Evolutionary conservation across 2,888 invertebrate genomes (phyloP), one percentile per base, ranked within the genome.

Genomic region (Eupithecia inturbata): DNA sequence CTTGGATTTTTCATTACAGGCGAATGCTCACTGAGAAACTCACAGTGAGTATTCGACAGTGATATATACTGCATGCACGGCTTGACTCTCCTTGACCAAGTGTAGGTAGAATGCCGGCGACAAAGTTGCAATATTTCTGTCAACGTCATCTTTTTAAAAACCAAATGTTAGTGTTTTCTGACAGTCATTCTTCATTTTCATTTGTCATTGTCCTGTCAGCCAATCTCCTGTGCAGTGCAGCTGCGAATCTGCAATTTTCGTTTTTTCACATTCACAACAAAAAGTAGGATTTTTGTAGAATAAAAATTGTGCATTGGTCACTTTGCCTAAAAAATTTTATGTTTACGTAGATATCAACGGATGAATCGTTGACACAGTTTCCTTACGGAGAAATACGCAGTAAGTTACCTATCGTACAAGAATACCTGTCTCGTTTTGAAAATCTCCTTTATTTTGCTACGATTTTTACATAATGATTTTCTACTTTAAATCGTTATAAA

Each of bases 221-320:
- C 45, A 62, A 3, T 26, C 19, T 72, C 0, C 7, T 41, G 57
- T 70, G 63, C 63, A 33, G 57, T 70, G 63, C 63, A 33, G 63
- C 63, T 64, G 63, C 63, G 33, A 64, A 64, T 36, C 22, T 33
- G 63, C 36, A 31, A 64, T 31, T 67, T 73, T 66, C 66, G 63
- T 53, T 26, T 73, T 71, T 71, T 45, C 45, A 45, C 45, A 45
- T 71, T 74, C 74, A 74, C 71, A 74, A 74, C 74, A 74, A 74
- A 74, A 74, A 66, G 28, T 67, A 19, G n/a, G 28, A 39, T 33
- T 57, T 67, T 68, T 62, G 49, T 31, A 45, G 19, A 39, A 49
- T 39, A 60, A 12, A 31, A 49, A 45, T 41, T 26, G 6, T 16
- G 33, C 39, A 28, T 53, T 26, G 36, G 5, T 39, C n/a, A 49